Conservation (phyloP, 2,797 vertebrate genomes). For the Premnoplex brunnescens region DNA sequence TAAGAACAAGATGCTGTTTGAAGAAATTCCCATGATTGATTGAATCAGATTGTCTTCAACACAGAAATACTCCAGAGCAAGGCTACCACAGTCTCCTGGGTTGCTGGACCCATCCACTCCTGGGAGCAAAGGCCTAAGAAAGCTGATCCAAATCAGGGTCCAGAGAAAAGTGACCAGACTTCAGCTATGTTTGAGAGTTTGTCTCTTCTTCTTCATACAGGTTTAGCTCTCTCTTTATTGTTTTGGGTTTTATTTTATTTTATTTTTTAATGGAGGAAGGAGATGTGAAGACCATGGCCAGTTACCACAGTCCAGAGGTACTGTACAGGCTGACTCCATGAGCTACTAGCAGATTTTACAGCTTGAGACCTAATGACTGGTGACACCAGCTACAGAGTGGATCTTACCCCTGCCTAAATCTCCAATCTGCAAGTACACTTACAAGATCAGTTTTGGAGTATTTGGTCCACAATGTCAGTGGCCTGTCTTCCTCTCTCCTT, state of each 20-base stretch:
- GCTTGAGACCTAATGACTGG: fast-evolving
- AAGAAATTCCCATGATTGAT: background rate
- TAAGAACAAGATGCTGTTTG: background rate
- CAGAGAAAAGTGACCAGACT: background rate
- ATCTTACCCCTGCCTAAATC: background rate
- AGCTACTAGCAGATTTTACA: background rate
- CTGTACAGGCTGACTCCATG: background rate
- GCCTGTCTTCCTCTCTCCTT: background rate
- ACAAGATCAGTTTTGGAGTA: background rate
- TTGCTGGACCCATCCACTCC: background rate
- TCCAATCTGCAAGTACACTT: background rate
- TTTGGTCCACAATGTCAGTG: background rate
- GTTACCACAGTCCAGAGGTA: background rate
- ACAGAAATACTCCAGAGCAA: background rate
- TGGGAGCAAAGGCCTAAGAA: background rate
- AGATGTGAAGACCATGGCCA: background rate
- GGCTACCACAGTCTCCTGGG: fast-evolving
- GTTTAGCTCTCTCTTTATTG: background rate
- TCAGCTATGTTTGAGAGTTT: background rate
- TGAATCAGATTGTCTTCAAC: background rate
- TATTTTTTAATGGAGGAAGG: background rate
- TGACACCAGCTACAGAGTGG: background rate
- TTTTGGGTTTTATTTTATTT: background rate
- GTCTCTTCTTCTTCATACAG: background rate
- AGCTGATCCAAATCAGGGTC: background rate